Conservation (phyloP, 30 jellyfish, hydroid and myxozoan genomes). For the Haliclystus octoradiatus region DNA sequence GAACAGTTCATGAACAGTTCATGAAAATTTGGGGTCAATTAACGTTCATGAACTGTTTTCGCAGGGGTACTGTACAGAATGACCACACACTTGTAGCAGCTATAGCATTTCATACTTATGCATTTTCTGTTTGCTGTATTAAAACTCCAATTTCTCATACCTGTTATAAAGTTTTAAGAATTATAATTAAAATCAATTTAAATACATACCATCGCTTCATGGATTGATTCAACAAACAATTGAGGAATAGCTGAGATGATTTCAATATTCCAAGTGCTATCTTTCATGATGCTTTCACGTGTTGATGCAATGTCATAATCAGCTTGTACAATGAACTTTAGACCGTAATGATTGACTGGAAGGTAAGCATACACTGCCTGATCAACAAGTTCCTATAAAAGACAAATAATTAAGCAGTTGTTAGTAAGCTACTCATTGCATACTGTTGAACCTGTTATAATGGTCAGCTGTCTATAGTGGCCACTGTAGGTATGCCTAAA, state of each 20-base stretch:
- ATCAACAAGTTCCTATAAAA: slow-evolving; percentile 36
- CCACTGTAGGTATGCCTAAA: neutral
- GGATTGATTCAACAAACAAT: slow-evolving; percentile 54
- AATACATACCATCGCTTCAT: slow-evolving; percentile 44
- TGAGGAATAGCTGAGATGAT: slow-evolving; percentile 51
- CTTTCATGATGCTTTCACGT: slow-evolving; percentile 55
- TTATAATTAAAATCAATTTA: no score
- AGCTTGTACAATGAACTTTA: slow-evolving; percentile 84
- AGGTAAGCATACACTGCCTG: slow-evolving; percentile 80
- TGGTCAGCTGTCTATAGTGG: neutral
- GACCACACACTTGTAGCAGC: no score
- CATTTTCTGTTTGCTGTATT: no score
- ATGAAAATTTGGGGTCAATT: no score
- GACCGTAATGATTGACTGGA: slow-evolving; percentile 77
- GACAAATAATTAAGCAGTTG: no score
- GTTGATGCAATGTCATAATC: slow-evolving; percentile 90
- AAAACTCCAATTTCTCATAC: no score
- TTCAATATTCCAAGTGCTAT: slow-evolving; percentile 69
- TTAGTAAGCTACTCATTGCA: no score
- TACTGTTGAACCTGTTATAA: neutral
- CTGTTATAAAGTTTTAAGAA: no score
- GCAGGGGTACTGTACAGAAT: no score
- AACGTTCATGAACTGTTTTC: no score
- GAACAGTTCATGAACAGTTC: no score
- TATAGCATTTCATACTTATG: no score